Evolutionary conservation across 2,797 vertebrate genomes (phyloP).

Genomic region (Brachyrhaphis roseni): DNA sequence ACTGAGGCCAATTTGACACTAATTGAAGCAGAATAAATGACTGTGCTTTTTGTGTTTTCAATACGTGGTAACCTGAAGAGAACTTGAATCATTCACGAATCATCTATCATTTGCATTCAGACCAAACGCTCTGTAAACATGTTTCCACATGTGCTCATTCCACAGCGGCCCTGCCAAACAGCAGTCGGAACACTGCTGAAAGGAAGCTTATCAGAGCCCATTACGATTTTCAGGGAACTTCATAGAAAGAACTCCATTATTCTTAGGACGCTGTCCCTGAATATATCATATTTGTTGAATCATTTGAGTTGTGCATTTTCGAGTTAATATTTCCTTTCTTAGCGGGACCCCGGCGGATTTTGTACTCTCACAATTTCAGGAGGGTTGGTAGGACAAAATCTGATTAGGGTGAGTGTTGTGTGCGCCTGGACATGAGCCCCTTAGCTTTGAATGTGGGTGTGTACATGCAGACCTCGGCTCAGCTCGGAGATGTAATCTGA

Average conservation of each 20-base stretch:
- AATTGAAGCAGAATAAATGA: constrained; percentile 39
- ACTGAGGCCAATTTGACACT: constrained; percentile 27
- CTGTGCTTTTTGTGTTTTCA: constrained; percentile 37
- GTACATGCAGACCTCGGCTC: constrained; percentile 72
- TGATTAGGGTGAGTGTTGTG: constrained; percentile 50
- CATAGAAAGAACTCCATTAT: constrained; percentile 1
- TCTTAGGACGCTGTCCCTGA: neutral
- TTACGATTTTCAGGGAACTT: constrained; percentile 37
- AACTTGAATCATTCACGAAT: constrained; percentile 68
- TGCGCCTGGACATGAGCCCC: constrained; percentile 39
- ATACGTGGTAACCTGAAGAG: constrained; percentile 50
- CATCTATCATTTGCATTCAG: constrained; percentile 68
- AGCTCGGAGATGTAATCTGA: constrained; percentile 82
- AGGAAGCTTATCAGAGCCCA: constrained; percentile 60
- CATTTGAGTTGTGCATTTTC: constrained; percentile 4
- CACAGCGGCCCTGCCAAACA: constrained; percentile 62
- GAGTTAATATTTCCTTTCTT: constrained; percentile 2
- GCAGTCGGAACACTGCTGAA: constrained; percentile 55
- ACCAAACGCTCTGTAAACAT: constrained; percentile 69
- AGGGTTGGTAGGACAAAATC: constrained; percentile 52
- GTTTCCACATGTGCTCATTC: constrained; percentile 77
- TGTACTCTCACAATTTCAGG: constrained; percentile 21
- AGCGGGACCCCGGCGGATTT: constrained; percentile 2
- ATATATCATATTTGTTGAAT: constrained; percentile 8
- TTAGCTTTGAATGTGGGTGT: constrained; percentile 60